phyloP scores from a whole-genome alignment of 2,113 vertebrate species.

The Leptodactylus fuscus region DNA sequence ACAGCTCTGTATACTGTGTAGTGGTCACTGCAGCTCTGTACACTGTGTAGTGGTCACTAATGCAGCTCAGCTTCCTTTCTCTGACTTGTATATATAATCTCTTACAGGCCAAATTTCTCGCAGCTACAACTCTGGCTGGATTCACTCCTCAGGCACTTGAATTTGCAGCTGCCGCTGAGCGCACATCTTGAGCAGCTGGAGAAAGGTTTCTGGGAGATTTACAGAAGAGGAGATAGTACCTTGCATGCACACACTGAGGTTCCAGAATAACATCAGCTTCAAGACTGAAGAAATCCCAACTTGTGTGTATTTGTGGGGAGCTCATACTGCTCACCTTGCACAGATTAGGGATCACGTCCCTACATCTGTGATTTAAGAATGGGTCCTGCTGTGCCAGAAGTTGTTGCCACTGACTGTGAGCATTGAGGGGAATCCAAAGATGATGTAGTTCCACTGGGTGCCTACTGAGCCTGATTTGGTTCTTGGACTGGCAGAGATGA shows the following conservation, averaged over 20 bases:
- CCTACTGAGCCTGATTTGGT: slow-evolving; percentile 27
- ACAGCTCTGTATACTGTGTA: too few relatives aligned
- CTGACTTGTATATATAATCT: too few relatives aligned
- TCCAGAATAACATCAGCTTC: slow-evolving; percentile 68
- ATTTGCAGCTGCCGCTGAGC: slow-evolving; percentile 84
- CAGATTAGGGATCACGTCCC: not conserved
- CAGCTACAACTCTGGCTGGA: slow-evolving; percentile 94
- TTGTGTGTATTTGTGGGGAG: slow-evolving; percentile 59
- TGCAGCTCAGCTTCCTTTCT: too few relatives aligned
- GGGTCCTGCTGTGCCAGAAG: slow-evolving; percentile 36
- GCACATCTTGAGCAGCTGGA: slow-evolving; percentile 89
- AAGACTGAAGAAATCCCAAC: not conserved
- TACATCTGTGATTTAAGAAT: not conserved
- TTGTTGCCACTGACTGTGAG: slow-evolving; percentile 15
- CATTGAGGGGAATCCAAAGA: slow-evolving; percentile 45
- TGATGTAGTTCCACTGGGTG: slow-evolving; percentile 42
- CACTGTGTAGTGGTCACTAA: too few relatives aligned
- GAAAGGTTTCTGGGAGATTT: slow-evolving; percentile 82
- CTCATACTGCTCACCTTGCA: not conserved
- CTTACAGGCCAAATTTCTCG: slow-evolving; percentile 83
- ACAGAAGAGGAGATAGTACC: slow-evolving; percentile 77
- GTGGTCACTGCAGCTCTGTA: too few relatives aligned
- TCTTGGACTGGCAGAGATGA: slow-evolving; percentile 26
- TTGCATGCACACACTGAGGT: slow-evolving; percentile 80
- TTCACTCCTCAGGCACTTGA: slow-evolving; percentile 91